These are phyloP conservation scores for Trachelus stipa DNA, from an alignment of 2,888 invertebrate species.

Conservation along the genomic window DNA sequence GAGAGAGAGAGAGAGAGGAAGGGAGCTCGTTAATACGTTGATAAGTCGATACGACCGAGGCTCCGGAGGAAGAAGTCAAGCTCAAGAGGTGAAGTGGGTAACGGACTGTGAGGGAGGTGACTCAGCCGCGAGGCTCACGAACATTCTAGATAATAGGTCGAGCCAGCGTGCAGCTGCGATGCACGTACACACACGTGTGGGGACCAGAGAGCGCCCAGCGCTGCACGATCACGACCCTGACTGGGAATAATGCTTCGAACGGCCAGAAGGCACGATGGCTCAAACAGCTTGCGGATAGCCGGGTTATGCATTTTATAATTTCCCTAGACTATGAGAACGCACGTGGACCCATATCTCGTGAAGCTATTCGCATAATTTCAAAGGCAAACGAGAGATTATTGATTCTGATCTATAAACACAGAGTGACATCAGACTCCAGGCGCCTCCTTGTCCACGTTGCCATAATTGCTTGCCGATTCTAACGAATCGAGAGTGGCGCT, in stretches of 20 bases:
- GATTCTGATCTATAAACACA: slow-evolving; percentile 25
- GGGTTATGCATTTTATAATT: not conserved
- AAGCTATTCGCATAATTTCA: slow-evolving; percentile 18
- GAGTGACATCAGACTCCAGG: slow-evolving; percentile 32
- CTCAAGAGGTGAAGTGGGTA: not conserved
- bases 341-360: not conserved
- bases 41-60: not conserved
- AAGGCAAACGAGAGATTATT: not conserved
- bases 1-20: too few relatives aligned
- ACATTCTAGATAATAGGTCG: not conserved
- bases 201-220: not conserved
- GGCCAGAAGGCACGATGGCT: not conserved
- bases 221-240: not conserved
- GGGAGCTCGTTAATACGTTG: not conserved
- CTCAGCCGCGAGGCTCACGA: not conserved
- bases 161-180: not conserved
- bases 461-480: not conserved
- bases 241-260: not conserved
- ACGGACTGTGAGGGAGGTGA: not conserved
- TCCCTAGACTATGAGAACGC: not conserved
- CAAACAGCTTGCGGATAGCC: not conserved
- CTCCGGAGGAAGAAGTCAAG: not conserved
- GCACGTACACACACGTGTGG: not conserved
- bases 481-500: slow-evolving; percentile 17
- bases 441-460: not conserved